Evolutionary conservation across 2,888 invertebrate species (phyloP).

Genomic region (Escarpia spicata): DNA sequence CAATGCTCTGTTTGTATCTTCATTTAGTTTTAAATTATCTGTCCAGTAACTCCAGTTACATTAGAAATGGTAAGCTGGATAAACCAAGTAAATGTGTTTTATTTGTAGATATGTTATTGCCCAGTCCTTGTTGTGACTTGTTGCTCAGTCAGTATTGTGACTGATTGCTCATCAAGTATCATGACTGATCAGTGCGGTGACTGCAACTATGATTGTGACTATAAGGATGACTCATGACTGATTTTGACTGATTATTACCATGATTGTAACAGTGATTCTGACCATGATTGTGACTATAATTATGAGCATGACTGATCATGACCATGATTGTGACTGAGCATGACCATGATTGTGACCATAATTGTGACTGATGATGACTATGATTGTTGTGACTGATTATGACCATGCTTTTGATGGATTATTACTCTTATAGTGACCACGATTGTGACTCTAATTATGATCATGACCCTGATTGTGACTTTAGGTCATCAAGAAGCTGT

Average conservation of each 20-base stretch:
- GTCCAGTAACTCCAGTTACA: too few relatives aligned
- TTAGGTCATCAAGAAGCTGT: constrained; percentile 71
- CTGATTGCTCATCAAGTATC: neutral
- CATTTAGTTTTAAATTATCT: too few relatives aligned
- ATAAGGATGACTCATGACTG: neutral
- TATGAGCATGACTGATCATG: neutral
- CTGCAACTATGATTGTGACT: neutral
- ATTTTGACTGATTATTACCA: neutral
- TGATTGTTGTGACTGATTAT: too few relatives aligned
- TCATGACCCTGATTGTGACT: neutral
- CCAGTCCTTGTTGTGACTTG: too few relatives aligned
- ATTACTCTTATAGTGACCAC: neutral
- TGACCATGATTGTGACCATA: neutral
- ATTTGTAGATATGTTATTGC: too few relatives aligned
- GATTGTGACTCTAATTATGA: neutral
- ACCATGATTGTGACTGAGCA: neutral
- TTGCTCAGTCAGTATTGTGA: neutral
- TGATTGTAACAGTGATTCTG: neutral
- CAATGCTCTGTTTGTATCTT: neutral
- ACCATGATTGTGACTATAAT: neutral
- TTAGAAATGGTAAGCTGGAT: too few relatives aligned
- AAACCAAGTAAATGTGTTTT: too few relatives aligned
- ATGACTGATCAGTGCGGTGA: neutral
- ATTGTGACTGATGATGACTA: too few relatives aligned
- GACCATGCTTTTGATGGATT: neutral